These are phyloP conservation scores for Thermophis baileyi DNA, from an alignment of 2,113 vertebrate genomes.

Conservation along the genomic window DNA sequence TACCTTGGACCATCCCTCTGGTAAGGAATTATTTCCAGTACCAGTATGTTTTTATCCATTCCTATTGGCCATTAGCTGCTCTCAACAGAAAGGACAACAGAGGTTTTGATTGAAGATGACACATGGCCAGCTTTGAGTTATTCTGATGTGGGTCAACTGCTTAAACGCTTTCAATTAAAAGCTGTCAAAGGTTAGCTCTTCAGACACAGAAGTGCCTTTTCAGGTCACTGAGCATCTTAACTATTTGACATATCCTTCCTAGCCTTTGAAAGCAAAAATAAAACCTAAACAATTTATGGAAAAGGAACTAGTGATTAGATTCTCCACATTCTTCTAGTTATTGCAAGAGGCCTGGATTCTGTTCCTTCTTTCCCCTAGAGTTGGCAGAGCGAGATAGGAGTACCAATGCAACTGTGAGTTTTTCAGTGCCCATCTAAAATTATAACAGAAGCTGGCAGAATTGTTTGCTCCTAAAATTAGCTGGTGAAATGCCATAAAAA, in stretches of 20 bases:
- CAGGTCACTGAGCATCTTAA: not conserved
- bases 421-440: not conserved
- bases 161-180: not conserved
- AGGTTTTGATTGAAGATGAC: not conserved
- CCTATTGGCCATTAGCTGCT: not conserved
- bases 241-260: not conserved
- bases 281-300: not conserved
- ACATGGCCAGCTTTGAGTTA: not conserved
- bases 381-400: not conserved
- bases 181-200: not conserved
- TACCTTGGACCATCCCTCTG: not conserved
- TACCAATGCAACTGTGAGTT: not conserved
- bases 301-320: not conserved
- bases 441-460: not conserved
- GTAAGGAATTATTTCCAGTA: not conserved
- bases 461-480: not conserved
- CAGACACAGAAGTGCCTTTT: not conserved
- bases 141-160: not conserved
- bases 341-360: not conserved
- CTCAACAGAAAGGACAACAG: not conserved
- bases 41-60: not conserved
- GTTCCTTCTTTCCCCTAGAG: not conserved
- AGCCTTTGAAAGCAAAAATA: not conserved
- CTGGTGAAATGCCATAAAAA: not conserved
- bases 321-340: not conserved